Conservation (phyloP, 2,797 vertebrate species). For the Limnodromus scolopaceus region DNA sequence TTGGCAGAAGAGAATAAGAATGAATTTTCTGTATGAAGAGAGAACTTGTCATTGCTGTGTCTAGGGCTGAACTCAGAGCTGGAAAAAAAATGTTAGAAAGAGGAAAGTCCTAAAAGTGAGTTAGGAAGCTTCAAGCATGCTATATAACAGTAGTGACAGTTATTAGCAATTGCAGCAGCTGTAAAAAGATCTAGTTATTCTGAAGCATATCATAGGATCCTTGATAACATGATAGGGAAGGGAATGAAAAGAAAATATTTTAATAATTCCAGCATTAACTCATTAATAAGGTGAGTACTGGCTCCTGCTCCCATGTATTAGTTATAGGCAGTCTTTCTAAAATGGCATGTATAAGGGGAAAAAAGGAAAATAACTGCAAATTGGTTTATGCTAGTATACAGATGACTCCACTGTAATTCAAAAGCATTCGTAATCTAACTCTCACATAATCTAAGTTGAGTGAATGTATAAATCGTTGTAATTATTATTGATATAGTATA, state of each 20-base stretch:
- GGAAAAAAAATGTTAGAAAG: neutral
- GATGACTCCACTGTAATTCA: neutral
- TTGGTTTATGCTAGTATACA: neutral
- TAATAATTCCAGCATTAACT: neutral
- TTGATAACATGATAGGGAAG: neutral
- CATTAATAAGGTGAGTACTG: neutral
- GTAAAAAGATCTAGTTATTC: neutral
- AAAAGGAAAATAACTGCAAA: neutral
- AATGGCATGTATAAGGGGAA: fast-evolving
- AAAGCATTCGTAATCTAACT: neutral
- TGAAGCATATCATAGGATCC: neutral
- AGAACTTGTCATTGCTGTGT: neutral
- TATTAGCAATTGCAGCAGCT: neutral
- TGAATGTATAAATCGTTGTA: constrained; percentile 3
- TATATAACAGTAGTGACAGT: neutral
- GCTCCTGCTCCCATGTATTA: neutral
- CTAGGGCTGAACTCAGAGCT: neutral
- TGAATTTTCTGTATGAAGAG: neutral
- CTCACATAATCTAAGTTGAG: neutral
- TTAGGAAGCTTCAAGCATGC: neutral
- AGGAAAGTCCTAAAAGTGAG: neutral
- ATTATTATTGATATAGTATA: constrained; percentile 31
- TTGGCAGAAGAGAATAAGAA: neutral
- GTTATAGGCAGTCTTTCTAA: neutral
- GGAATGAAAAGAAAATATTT: neutral